Conservation (phyloP, 2,113 vertebrate species). For the Oxygymnocypris stewartii region DNA sequence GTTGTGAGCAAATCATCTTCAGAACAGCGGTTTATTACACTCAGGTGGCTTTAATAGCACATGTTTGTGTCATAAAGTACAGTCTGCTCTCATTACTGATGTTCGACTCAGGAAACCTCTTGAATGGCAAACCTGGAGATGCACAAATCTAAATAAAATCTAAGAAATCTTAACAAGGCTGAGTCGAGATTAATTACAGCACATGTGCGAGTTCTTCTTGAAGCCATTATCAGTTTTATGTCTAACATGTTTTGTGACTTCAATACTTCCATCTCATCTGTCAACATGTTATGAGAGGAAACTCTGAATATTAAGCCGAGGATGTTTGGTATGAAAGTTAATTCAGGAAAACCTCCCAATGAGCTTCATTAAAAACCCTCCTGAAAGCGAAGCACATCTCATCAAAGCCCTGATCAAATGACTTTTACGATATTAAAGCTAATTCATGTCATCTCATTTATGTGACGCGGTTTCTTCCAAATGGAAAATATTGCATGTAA, state of each 20-base stretch:
- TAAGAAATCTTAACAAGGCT: background rate
- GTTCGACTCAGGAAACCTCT: background rate
- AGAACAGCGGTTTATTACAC: background rate
- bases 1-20: background rate
- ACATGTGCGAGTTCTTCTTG: background rate
- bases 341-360: slow-evolving; percentile 25
- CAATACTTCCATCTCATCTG: background rate
- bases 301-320: slow-evolving; percentile 6
- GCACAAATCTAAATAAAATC: background rate
- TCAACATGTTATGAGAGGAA: background rate
- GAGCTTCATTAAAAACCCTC: slow-evolving; percentile 16
- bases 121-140: background rate
- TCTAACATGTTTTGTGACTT: background rate
- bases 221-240: slow-evolving; percentile 8
- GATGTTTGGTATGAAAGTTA: slow-evolving; percentile 27
- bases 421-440: slow-evolving; percentile 36
- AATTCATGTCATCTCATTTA: slow-evolving; percentile 43
- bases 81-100: background rate
- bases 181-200: background rate
- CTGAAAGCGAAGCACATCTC: slow-evolving; percentile 27
- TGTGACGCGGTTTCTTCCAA: slow-evolving; percentile 32
- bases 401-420: slow-evolving; percentile 43
- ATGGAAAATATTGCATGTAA: slow-evolving; percentile 46
- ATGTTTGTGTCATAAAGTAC: too few species aligned
- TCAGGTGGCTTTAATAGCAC: background rate